A percentile compares a stretch with the other conserved stretches of the same genome.
Conservation (phyloP, 2,888 invertebrate species). For the Apotomis betuletana region DNA sequence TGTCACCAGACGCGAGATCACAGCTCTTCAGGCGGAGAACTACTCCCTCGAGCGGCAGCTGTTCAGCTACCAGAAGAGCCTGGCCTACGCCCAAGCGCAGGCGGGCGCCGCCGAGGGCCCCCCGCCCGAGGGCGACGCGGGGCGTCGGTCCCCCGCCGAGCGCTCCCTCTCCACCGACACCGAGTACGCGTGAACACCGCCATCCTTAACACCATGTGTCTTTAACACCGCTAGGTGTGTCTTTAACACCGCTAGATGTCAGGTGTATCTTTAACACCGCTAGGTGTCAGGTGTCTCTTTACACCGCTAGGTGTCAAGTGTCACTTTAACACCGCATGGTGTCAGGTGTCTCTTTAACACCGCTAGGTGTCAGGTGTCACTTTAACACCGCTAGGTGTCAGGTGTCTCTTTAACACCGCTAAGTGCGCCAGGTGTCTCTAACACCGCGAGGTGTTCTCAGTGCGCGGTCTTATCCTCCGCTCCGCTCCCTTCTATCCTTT, state of each 20-base stretch:
- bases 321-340: too few species aligned
- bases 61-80: constrained; percentile 91
- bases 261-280: too few species aligned
- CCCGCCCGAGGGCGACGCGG: constrained; percentile 65
- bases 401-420: too few species aligned
- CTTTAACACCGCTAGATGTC: too few species aligned
- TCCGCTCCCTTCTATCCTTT: constrained; percentile 73
- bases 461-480: constrained; percentile 44
- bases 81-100: constrained; percentile 88
- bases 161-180: constrained; percentile 87
- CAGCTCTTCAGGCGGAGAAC: constrained; percentile 91
- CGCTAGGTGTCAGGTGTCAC: too few species aligned
- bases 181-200: constrained; percentile 86
- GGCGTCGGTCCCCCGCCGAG: constrained; percentile 81
- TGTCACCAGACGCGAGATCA: constrained; percentile 88
- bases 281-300: too few species aligned
- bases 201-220: too few species aligned
- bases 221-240: too few species aligned
- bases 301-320: too few species aligned
- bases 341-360: too few species aligned
- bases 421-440: too few species aligned
- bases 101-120: constrained; percentile 75
- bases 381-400: too few species aligned
- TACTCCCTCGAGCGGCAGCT: constrained; percentile 91
- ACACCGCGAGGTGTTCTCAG: not conserved